These are phyloP conservation scores for Drosophila kanapiae DNA, from an alignment of 1,140 invertebrate genomes.

Conservation along the genomic window DNA sequence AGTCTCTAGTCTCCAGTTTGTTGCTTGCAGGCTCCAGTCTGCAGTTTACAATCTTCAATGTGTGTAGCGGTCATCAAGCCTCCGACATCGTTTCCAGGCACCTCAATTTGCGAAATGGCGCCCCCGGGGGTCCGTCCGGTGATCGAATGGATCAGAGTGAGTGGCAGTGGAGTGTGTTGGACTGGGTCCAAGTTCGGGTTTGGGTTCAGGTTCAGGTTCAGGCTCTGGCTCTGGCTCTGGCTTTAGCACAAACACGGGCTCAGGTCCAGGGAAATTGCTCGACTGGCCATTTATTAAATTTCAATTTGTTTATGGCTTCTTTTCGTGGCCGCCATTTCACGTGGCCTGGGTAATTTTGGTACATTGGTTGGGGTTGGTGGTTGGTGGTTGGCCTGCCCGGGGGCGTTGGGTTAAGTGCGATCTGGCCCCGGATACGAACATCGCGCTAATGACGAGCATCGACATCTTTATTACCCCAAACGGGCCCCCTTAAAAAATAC, in stretches of 20 bases:
- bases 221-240: neutral
- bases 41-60: neutral
- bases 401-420: conserved; percentile 40
- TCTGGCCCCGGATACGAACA: conserved; percentile 32
- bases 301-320: conserved; percentile 61
- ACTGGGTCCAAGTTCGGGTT: conserved; percentile 5
- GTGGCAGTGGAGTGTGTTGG: conserved; percentile 6
- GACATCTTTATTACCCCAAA: conserved; percentile 48
- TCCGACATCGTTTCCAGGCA: conserved; percentile 34
- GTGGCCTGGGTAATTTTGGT: conserved; percentile 18
- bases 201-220: conserved; percentile 11
- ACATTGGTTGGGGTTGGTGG: neutral
- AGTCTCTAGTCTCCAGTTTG: neutral
- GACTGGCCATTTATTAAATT: conserved; percentile 57
- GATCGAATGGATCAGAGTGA: conserved; percentile 44
- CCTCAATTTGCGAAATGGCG: conserved; percentile 43
- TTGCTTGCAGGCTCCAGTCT: neutral
- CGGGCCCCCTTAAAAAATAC: neutral
- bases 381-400: neutral
- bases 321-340: conserved; percentile 52
- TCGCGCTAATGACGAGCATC: conserved; percentile 46
- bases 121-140: conserved; percentile 34
- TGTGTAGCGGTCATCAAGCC: conserved; percentile 6
- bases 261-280: conserved; percentile 32
- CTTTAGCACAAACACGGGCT: neutral